These are phyloP conservation scores for Chlamydotis undulata DNA, from an alignment of 2,113 vertebrate species.

Conservation along the genomic window DNA sequence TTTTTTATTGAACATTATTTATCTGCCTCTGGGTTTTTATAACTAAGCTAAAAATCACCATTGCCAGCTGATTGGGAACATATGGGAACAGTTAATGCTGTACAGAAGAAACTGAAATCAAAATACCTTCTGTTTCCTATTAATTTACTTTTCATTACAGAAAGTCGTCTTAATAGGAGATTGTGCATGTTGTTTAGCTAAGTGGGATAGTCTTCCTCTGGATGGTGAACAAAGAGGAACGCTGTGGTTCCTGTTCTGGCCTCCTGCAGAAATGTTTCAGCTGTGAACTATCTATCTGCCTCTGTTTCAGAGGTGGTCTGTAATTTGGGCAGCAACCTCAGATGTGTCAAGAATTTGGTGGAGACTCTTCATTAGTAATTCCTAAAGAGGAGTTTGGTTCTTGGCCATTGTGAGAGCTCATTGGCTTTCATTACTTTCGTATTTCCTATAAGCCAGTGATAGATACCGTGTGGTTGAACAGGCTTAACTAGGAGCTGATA, in stretches of 20 bases:
- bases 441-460: not conserved
- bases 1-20: not conserved
- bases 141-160: constrained; percentile 37
- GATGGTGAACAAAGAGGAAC: not conserved
- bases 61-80: not conserved
- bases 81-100: not conserved
- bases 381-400: not conserved
- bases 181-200: not conserved
- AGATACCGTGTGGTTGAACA: not conserved
- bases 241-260: not conserved
- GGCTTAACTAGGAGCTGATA: not conserved
- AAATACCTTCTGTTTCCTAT: constrained; percentile 34
- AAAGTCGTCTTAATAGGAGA: constrained; percentile 30
- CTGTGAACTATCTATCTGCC: not conserved
- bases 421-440: not conserved
- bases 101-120: constrained; percentile 2
- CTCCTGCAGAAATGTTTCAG: constrained; percentile 2
- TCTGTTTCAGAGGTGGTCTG: not conserved
- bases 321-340: not conserved
- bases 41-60: not conserved
- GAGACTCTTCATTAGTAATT: not conserved
- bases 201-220: not conserved
- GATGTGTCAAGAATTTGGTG: not conserved
- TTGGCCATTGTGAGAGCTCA: not conserved
- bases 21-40: not conserved